Percentiles rank a stretch among this genome's conserved stretches.
Conservation (phyloP, 2,113 vertebrate species). For the Mus spicilegus region DNA sequence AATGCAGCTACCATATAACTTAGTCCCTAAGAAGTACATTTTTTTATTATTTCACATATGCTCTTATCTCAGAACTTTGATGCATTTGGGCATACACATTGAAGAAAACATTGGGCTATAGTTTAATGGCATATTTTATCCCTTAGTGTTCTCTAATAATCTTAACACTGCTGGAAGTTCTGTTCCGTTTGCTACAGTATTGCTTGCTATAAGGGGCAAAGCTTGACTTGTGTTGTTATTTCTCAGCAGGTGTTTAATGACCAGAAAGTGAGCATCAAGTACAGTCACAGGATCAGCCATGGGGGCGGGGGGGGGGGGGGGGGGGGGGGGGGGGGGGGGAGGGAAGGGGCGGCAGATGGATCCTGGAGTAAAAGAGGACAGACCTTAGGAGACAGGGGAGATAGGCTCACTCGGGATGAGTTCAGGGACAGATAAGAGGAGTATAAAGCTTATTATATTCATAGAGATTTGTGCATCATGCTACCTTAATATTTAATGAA, state of each 20-base stretch:
- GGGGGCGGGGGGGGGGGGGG: no score
- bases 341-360: accelerated
- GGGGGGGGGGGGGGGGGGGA: no score
- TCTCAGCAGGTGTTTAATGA: neutral
- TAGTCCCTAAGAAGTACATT: neutral
- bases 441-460: neutral
- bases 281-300: neutral
- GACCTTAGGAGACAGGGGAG: neutral
- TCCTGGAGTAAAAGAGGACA: no score
- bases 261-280: no score
- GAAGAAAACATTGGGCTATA: neutral
- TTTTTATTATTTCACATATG: neutral
- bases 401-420: neutral
- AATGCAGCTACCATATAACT: no score
- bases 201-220: neutral
- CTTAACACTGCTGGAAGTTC: neutral
- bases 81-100: neutral
- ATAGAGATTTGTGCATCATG: neutral
- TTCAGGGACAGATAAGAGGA: neutral
- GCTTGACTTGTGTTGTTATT: accelerated
- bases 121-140: neutral
- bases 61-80: neutral
- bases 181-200: accelerated
- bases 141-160: no score
- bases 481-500: neutral